A percentile compares a stretch with the other conserved stretches of the same genome.
Evolutionary conservation across 37 sponge, comb jelly and placozoan species (phyloP).

Genomic region (Amphimedon queenslandica): DNA sequence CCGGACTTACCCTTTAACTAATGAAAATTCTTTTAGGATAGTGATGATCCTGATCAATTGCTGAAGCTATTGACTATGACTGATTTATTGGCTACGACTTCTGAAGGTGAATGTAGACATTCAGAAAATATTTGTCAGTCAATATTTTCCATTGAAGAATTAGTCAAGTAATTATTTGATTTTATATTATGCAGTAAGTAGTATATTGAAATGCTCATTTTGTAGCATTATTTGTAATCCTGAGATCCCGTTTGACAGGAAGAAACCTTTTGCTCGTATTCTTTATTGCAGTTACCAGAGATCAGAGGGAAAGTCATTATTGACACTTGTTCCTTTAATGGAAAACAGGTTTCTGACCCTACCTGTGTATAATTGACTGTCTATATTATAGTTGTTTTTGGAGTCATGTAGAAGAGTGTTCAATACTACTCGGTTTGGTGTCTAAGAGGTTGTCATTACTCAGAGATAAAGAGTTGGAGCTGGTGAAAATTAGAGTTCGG

Average conservation of each 20-base stretch:
- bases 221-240: background rate
- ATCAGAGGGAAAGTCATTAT: background rate
- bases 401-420: too few species aligned
- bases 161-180: background rate
- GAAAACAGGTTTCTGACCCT: too few species aligned
- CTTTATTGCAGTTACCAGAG: background rate
- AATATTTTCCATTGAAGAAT: background rate
- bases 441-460: too few species aligned
- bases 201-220: too few species aligned
- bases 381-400: too few species aligned
- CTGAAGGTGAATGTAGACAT: background rate
- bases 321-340: too few species aligned
- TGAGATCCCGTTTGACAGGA: background rate
- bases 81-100: background rate
- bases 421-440: too few species aligned
- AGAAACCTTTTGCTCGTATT: constrained; percentile 7
- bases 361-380: too few species aligned
- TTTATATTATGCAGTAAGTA: too few species aligned
- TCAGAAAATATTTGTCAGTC: background rate
- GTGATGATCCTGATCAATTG: background rate
- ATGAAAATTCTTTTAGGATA: background rate
- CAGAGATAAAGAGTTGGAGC: too few species aligned
- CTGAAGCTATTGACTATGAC: background rate
- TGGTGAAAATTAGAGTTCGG: too few species aligned
- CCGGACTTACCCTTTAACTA: too few species aligned